Percentiles rank a stretch among this genome's conserved stretches.
phyloP scores from a whole-genome alignment of 2,888 invertebrate species.

The Margaritifera margaritifera region DNA sequence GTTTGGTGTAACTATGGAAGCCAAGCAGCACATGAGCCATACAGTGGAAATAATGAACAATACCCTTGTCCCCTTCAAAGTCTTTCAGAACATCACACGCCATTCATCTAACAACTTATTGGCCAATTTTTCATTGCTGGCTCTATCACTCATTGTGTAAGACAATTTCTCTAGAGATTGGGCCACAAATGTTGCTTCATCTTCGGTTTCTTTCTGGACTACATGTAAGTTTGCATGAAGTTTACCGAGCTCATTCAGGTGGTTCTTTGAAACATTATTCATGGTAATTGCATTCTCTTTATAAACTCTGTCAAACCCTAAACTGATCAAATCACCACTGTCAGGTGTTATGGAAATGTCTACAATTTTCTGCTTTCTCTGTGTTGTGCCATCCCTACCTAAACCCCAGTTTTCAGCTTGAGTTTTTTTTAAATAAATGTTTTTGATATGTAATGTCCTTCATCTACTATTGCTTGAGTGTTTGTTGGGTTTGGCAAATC shows the following conservation, averaged over 20 bases:
- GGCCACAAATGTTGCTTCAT: too few species aligned
- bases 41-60: constrained; percentile 19
- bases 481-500: constrained; percentile 14
- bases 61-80: background rate
- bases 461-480: constrained; percentile 15
- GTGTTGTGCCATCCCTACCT: constrained; percentile 24
- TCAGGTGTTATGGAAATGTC: constrained; percentile 20
- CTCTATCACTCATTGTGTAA: constrained; percentile 4
- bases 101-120: constrained; percentile 3
- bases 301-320: constrained; percentile 16
- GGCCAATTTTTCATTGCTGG: constrained; percentile 6
- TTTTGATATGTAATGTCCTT: constrained; percentile 28
- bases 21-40: constrained; percentile 39
- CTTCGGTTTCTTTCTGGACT: background rate
- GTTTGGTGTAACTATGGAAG: constrained; percentile 9
- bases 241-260: constrained; percentile 5
- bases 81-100: constrained; percentile 1
- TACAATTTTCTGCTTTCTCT: constrained; percentile 23
- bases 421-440: constrained; percentile 19
- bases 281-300: constrained; percentile 19
- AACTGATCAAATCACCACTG: constrained; percentile 16
- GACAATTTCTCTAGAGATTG: constrained; percentile 3
- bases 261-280: constrained; percentile 4
- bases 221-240: background rate
- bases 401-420: constrained; percentile 18